These are phyloP conservation scores for Drosophila rellima DNA, from an alignment of 2,888 invertebrate species.

Conservation along the genomic window DNA sequence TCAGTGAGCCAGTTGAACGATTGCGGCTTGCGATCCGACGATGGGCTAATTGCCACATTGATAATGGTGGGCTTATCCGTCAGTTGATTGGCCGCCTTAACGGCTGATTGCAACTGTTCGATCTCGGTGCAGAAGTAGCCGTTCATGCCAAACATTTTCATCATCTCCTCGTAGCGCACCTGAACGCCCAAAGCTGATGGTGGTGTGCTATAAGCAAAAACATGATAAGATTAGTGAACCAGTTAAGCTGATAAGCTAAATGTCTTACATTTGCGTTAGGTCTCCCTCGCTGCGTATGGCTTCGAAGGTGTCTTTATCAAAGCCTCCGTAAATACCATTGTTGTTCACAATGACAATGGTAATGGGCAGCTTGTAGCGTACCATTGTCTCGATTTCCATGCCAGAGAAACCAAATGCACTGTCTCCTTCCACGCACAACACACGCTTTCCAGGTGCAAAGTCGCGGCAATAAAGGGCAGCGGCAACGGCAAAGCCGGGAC, in stretches of 20 bases:
- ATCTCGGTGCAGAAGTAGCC: constrained; percentile 93
- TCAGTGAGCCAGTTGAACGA: constrained; percentile 96
- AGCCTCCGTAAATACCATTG: constrained; percentile 96
- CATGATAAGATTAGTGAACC: constrained; percentile 43
- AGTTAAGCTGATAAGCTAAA: constrained; percentile 36
- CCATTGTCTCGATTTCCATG: constrained; percentile 99
- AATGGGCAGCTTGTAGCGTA: constrained; percentile 96
- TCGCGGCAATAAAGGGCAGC: constrained; percentile 96
- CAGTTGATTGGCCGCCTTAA: constrained; percentile 89
- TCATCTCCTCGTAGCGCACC: constrained; percentile 95
- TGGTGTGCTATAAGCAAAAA: constrained; percentile 89
- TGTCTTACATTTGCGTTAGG: constrained; percentile 90
- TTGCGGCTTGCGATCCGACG: constrained; percentile 96
- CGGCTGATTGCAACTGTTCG: constrained; percentile 90
- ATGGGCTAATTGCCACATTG: constrained; percentile 95
- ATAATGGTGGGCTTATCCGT: constrained; percentile 93
- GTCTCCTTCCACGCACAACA: constrained; percentile 98
- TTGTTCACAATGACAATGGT: constrained; percentile 97
- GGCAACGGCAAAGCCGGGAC: constrained; percentile 96
- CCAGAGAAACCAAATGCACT: constrained; percentile 99
- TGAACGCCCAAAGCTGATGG: constrained; percentile 92
- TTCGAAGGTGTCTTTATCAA: constrained; percentile 91
- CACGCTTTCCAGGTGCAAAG: constrained; percentile 91
- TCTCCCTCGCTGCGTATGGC: constrained; percentile 90
- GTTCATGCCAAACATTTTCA: constrained; percentile 93